Evolutionary conservation across 2,888 invertebrate species (phyloP).

Genomic region (Kryphioiulus occultus): DNA sequence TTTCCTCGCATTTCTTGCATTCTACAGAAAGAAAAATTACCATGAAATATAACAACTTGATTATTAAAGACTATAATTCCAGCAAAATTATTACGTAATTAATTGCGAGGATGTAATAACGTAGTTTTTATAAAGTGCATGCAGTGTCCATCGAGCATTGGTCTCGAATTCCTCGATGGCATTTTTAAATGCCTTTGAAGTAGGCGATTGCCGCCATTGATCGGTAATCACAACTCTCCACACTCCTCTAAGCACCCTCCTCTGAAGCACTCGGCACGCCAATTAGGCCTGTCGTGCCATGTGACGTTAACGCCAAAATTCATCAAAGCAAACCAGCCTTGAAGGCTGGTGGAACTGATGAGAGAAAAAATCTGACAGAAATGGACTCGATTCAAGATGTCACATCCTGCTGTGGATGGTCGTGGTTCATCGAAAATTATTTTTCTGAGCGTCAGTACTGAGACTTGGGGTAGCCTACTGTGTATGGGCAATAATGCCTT

Average conservation of each 20-base stretch:
- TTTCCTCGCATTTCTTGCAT: too few relatives aligned
- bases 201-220: background rate
- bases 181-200: conserved; percentile 7
- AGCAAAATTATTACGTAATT: too few relatives aligned
- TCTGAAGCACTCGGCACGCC: background rate
- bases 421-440: background rate
- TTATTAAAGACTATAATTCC: too few relatives aligned
- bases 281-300: background rate
- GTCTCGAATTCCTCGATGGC: background rate
- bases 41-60: too few relatives aligned
- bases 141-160: background rate
- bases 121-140: too few relatives aligned
- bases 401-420: background rate
- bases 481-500: background rate
- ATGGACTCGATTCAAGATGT: conserved; percentile 25
- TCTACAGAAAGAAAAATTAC: too few relatives aligned
- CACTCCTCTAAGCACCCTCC: conserved; percentile 18
- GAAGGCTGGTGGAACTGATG: conserved; percentile 31
- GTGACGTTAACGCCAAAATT: conserved; percentile 20
- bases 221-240: conserved; percentile 31
- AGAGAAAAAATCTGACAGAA: conserved; percentile 20
- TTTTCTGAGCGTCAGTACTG: background rate
- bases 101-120: background rate
- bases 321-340: conserved; percentile 31
- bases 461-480: too few relatives aligned